Conservation (phyloP, 2,888 invertebrate species). For the Pomacea canaliculata region DNA sequence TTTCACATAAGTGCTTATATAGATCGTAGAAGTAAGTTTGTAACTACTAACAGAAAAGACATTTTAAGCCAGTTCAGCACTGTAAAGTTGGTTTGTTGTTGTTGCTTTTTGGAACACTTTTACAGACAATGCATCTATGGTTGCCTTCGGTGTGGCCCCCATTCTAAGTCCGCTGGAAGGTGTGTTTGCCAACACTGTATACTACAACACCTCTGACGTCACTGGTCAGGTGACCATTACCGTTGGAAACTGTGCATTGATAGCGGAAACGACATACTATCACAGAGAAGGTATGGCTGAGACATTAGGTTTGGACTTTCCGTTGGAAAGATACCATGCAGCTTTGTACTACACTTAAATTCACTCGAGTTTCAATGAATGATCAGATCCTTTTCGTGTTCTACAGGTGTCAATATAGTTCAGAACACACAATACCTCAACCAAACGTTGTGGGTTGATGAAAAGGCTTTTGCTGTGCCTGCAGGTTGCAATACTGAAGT, state of each 20-base stretch:
- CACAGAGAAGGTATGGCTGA: neutral
- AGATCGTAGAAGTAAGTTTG: too few relatives aligned
- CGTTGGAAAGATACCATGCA: too few relatives aligned
- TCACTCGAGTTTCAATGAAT: too few relatives aligned
- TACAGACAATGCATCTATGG: constrained; percentile 7
- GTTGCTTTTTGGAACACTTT: neutral
- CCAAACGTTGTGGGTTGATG: constrained; percentile 12
- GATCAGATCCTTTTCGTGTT: too few relatives aligned
- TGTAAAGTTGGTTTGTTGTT: too few relatives aligned
- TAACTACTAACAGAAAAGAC: too few relatives aligned
- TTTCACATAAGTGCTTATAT: too few relatives aligned
- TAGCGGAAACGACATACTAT: constrained; percentile 10
- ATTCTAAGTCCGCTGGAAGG: constrained; percentile 4
- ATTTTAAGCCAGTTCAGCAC: too few relatives aligned
- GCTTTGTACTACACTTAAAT: too few relatives aligned
- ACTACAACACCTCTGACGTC: constrained; percentile 7
- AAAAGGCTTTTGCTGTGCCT: constrained; percentile 1
- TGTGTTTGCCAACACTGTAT: constrained; percentile 22
- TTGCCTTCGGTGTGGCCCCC: constrained; percentile 18
- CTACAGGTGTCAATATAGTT: neutral
- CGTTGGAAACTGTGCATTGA: constrained; percentile 20
- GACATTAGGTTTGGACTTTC: too few relatives aligned
- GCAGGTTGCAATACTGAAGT: neutral
- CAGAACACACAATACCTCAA: constrained; percentile 13
- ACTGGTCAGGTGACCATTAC: constrained; percentile 21